phyloP scores from a whole-genome alignment of 2,797 vertebrate species.

The Melanotaenia parkinsoni region DNA sequence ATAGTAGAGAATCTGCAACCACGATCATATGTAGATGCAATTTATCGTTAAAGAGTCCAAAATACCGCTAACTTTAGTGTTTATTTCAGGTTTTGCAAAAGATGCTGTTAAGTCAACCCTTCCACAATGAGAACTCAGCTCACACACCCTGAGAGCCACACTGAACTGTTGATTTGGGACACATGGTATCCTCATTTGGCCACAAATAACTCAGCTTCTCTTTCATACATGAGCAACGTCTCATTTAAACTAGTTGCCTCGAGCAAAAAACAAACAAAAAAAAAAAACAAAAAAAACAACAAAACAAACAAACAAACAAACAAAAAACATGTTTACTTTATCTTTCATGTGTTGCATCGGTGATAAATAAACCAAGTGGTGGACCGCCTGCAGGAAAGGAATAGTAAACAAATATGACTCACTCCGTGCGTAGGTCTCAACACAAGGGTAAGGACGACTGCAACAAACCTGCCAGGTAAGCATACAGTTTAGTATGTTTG shows the following conservation, averaged over 20 bases:
- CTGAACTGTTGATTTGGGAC: neutral
- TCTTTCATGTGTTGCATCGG: neutral
- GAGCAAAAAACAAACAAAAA: neutral
- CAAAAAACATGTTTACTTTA: too few relatives aligned
- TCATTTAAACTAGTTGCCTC: neutral
- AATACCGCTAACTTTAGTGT: neutral
- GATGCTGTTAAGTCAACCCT: neutral
- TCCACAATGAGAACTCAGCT: neutral
- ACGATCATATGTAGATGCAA: neutral
- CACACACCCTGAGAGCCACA: neutral
- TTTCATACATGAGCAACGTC: neutral
- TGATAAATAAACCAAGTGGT: conserved; percentile 16
- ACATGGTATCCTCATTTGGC: neutral
- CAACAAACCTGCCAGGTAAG: conserved; percentile 71
- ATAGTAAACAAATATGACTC: conserved; percentile 73
- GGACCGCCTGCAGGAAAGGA: conserved; percentile 27
- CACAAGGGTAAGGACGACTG: conserved; percentile 41
- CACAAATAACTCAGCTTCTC: neutral
- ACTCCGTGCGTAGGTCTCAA: conserved; percentile 73
- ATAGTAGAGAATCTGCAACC: too few relatives aligned
- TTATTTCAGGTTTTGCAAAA: neutral
- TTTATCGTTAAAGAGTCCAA: neutral
- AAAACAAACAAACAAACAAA: too few relatives aligned
- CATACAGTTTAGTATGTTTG: neutral
- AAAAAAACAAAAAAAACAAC: too few relatives aligned